Conservation (phyloP, 1,140 invertebrate species). For the Chironomus striatipennis region DNA sequence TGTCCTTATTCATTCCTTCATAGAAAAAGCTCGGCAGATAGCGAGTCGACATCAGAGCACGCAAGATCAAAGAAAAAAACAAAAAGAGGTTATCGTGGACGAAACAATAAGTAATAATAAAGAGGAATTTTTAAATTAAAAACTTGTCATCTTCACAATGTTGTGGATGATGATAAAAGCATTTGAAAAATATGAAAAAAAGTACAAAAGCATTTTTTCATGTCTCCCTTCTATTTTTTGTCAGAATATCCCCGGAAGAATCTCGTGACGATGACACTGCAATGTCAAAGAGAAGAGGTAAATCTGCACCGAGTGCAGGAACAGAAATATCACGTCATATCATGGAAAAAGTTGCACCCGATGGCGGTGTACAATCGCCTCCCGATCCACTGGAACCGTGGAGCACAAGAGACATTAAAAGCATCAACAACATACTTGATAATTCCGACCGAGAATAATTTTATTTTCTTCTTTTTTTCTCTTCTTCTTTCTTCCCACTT, state of each 20-base stretch:
- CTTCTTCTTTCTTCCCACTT: neutral
- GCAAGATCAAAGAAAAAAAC: constrained; percentile 17
- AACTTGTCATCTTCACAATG: neutral
- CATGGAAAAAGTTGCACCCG: constrained; percentile 32
- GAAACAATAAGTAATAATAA: constrained; percentile 18
- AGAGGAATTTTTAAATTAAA: constrained; percentile 5
- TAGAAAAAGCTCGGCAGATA: constrained; percentile 10
- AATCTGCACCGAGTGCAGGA: constrained; percentile 32
- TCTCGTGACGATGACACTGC: constrained; percentile 20
- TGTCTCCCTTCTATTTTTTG: constrained; percentile 28
- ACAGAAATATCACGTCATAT: constrained; percentile 26
- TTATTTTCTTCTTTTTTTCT: neutral
- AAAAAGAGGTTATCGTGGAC: neutral
- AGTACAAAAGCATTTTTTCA: neutral
- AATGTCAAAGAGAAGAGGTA: constrained; percentile 27
- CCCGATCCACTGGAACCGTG: constrained; percentile 61
- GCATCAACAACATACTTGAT: constrained; percentile 60
- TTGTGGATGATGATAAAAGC: too few species aligned
- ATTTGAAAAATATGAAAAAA: constrained; percentile 6
- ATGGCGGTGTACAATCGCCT: constrained; percentile 39
- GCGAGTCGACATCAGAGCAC: constrained; percentile 11
- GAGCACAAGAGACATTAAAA: constrained; percentile 59
- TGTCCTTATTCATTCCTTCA: neutral
- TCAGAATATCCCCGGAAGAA: constrained; percentile 41
- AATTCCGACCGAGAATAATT: constrained; percentile 14